Evolutionary conservation across 2,888 invertebrate species (phyloP).

Genomic region (Xestia ashworthii): DNA sequence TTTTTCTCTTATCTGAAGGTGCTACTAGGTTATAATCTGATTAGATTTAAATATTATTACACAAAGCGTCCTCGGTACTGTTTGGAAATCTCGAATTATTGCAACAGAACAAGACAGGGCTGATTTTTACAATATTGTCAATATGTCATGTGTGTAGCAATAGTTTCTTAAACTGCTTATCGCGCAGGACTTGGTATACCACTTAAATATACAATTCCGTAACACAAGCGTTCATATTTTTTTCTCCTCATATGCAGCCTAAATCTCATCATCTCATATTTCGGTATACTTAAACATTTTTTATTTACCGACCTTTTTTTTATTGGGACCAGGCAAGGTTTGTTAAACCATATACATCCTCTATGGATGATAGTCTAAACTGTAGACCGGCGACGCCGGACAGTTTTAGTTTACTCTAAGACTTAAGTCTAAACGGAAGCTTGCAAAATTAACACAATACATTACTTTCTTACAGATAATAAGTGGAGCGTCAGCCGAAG

Average conservation of each 20-base stretch:
- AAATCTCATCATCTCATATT: neutral
- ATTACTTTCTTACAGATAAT: slow-evolving; percentile 71
- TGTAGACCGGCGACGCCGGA: neutral
- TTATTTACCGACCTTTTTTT: neutral
- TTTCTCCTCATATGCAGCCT: neutral
- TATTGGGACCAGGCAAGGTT: neutral
- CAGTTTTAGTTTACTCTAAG: neutral
- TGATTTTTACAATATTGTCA: neutral
- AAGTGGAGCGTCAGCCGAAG: slow-evolving; percentile 88
- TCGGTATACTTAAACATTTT: neutral
- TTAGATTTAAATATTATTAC: slow-evolving; percentile 50
- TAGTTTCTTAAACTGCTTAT: too few relatives aligned
- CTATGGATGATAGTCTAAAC: neutral
- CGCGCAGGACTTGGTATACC: too few relatives aligned
- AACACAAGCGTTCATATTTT: too few relatives aligned
- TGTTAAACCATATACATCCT: neutral
- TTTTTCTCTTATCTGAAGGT: slow-evolving; percentile 45
- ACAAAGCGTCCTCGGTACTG: slow-evolving; percentile 27
- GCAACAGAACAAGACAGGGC: slow-evolving; percentile 3
- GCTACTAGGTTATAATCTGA: slow-evolving; percentile 41
- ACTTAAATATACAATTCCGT: too few relatives aligned
- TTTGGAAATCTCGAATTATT: slow-evolving; percentile 34
- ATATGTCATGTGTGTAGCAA: too few relatives aligned
- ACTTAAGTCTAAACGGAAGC: neutral
- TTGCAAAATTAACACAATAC: neutral